Conservation (phyloP, 2,113 vertebrate species). For the Ceyx margarethae region DNA sequence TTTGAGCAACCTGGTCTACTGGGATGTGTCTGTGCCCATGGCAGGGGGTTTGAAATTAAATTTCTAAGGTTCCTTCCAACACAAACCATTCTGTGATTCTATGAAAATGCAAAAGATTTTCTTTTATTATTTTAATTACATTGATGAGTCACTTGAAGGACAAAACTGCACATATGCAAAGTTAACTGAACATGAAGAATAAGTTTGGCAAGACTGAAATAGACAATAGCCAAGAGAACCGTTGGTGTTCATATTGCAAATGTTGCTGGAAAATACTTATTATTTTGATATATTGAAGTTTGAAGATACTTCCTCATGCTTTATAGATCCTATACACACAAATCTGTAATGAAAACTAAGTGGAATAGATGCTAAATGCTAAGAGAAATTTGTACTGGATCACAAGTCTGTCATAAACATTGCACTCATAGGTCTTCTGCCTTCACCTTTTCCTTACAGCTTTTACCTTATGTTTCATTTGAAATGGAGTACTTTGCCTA, state of each 20-base stretch:
- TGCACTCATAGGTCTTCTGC: slow-evolving; percentile 61
- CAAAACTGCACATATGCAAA: slow-evolving; percentile 21
- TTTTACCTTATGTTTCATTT: slow-evolving; percentile 53
- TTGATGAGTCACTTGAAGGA: neutral
- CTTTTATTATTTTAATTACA: neutral
- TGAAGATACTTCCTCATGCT: slow-evolving; percentile 25
- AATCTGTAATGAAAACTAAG: slow-evolving; percentile 49
- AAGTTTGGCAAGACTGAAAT: neutral
- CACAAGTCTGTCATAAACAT: slow-evolving; percentile 68
- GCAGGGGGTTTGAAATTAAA: too few relatives aligned
- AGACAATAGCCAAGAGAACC: neutral
- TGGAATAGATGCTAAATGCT: slow-evolving; percentile 69
- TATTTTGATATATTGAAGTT: slow-evolving; percentile 22
- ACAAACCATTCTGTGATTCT: neutral
- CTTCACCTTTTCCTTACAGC: slow-evolving; percentile 58
- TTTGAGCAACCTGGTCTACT: too few relatives aligned
- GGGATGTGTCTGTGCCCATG: too few relatives aligned
- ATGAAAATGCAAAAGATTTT: neutral
- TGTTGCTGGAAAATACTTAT: neutral
- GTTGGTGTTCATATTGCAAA: neutral
- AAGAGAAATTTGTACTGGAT: slow-evolving; percentile 59
- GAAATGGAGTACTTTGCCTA: slow-evolving; percentile 30
- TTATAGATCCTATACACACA: slow-evolving; percentile 16
- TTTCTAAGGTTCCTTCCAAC: too few relatives aligned
- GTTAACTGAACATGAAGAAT: neutral